phyloP scores from a whole-genome alignment of 2,888 invertebrate genomes.

The Agrochola circellaris region DNA sequence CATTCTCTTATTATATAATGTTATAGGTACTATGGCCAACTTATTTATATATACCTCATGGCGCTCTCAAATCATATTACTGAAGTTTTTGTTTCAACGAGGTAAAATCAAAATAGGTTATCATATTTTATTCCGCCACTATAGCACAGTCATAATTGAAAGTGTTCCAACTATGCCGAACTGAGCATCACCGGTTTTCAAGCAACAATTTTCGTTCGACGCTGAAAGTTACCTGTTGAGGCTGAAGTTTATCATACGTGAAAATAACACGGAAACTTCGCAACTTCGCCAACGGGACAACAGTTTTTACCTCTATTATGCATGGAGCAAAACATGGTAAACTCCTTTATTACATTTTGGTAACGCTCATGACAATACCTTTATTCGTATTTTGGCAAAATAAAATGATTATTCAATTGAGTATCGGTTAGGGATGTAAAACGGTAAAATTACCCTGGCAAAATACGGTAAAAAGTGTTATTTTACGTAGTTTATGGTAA shows the following conservation, averaged over 20 bases:
- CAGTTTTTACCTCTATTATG: slow-evolving; percentile 49
- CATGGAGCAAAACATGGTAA: slow-evolving; percentile 10
- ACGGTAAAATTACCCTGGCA: no score
- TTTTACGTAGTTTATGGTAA: no score
- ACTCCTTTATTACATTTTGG: slow-evolving; percentile 26
- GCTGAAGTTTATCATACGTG: slow-evolving; percentile 59
- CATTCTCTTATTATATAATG: neutral
- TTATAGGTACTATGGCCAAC: neutral
- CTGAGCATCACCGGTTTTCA: slow-evolving; percentile 37
- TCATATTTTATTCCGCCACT: slow-evolving; percentile 9
- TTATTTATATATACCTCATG: neutral
- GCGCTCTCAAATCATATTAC: neutral
- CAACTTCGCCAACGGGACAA: slow-evolving; percentile 49
- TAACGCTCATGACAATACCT: neutral
- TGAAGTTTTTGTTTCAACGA: neutral
- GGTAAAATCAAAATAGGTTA: neutral
- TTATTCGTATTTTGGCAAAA: neutral
- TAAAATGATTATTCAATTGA: neutral
- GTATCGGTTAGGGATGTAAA: neutral
- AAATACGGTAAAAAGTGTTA: no score
- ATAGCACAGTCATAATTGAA: slow-evolving; percentile 32
- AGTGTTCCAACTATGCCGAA: slow-evolving; percentile 44
- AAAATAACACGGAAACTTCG: slow-evolving; percentile 58
- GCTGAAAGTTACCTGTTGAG: slow-evolving; percentile 65
- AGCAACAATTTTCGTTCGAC: slow-evolving; percentile 58